Evolutionary conservation across 2,113 vertebrate genomes (phyloP).

Genomic region (Sylvilagus bachmani): DNA sequence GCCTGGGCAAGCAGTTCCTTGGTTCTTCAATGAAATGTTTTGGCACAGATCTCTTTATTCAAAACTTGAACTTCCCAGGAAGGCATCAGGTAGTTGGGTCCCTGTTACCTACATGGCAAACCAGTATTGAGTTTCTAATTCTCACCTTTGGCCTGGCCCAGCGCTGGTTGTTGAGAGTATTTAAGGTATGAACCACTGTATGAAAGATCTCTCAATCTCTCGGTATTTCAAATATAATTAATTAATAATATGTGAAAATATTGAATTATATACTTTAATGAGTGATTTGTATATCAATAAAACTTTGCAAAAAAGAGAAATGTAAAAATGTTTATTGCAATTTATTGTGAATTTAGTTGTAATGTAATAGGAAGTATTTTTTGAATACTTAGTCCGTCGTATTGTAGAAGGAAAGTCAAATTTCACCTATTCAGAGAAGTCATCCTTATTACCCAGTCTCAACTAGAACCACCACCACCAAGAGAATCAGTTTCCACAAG

Average conservation of each 20-base stretch:
- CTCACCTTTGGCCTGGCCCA: too few species aligned
- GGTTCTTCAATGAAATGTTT: background rate
- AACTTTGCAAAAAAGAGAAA: slow-evolving; percentile 11
- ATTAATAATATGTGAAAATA: background rate
- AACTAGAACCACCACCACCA: background rate
- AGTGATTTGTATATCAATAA: slow-evolving; percentile 12
- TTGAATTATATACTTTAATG: background rate
- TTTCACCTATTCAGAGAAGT: background rate
- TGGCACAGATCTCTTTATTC: slow-evolving; percentile 20
- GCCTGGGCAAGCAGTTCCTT: slow-evolving; percentile 16
- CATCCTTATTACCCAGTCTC: background rate
- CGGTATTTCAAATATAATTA: background rate
- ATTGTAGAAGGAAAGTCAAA: background rate
- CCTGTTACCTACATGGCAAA: too few species aligned
- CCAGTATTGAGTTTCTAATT: too few species aligned
- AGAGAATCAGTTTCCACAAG: background rate
- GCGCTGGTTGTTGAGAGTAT: too few species aligned
- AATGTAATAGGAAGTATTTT: background rate
- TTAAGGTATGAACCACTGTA: too few species aligned
- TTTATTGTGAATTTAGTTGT: background rate
- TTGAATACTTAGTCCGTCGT: background rate
- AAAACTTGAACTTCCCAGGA: background rate
- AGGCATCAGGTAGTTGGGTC: background rate
- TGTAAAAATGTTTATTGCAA: background rate
- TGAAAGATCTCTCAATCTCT: too few species aligned